Evolutionary conservation across 2,113 vertebrate species (phyloP), one percentile per base, ranked within the genome.

Genomic region (Pelodiscus sinensis): DNA sequence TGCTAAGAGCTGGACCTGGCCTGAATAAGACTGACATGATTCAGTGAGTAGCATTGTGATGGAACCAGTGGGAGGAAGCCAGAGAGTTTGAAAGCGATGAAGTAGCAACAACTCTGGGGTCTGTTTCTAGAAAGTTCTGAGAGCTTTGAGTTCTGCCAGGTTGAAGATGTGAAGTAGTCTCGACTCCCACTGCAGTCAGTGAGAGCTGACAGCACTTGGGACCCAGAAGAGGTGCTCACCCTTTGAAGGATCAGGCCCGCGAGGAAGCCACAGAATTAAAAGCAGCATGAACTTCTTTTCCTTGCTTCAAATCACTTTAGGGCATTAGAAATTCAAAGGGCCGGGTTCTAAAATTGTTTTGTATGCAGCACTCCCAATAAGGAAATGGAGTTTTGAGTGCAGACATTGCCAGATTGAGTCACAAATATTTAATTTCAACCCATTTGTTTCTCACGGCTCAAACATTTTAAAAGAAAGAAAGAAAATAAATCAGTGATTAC

Each of bases 401-500:
- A 94, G 80, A 52, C 84, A 65, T 60, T 88, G 84, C 38, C 88
- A 82, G 86, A 88, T 86, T 90, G 82, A 62, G 79, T 81, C 78
- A 9, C 68, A 92, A 92, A 93, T 57, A 58, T 71, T 16, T 57
- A 79, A 44, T 91, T 89, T 79, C 77, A 55, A 88, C 13, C 80
- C 44, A 89, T 77, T 68, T 79, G 12, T 29, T 92, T 90, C 68
- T 82, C 56, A 16, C 14, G 19, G 25, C 24, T 56, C 15, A 89
- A 86, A 73, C 86, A 6, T 84, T 95, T 92, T 89, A 86, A 88
- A 91, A 95, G 16, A 18, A 85, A 83, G 89, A 35, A 83, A 85
- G 22, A 52, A 81, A 14, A 51, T 11, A 57, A 79, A 44, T 51
- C 55, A 57, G 51, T 51, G 50, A 1, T 89, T 86, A 73, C 24